Evolutionary conservation across 1,140 invertebrate species (phyloP).

Genomic region (Andrena cerasifolii): DNA sequence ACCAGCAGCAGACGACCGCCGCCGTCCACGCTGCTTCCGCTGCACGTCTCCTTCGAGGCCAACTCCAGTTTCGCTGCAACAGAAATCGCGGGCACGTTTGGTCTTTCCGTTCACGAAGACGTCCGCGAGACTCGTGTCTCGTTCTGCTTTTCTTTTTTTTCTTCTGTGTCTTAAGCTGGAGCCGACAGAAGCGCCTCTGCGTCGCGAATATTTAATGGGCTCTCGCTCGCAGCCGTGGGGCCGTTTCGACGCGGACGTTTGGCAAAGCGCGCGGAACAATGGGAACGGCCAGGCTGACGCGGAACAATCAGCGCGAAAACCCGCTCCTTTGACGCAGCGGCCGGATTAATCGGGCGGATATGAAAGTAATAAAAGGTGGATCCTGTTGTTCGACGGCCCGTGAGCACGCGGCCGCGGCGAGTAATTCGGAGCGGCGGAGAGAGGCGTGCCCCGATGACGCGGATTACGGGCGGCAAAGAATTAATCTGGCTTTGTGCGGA

Average conservation of each 20-base stretch:
- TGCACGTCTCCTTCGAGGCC: conserved; percentile 77
- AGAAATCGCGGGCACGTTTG: conserved; percentile 47
- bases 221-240: background rate
- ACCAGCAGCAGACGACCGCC: conserved; percentile 29
- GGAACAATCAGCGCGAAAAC: background rate
- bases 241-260: background rate
- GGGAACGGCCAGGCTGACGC: background rate
- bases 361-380: conserved; percentile 12
- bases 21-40: conserved; percentile 62
- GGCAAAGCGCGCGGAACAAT: background rate
- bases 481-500: conserved; percentile 1
- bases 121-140: too few species aligned
- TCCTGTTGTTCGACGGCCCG: background rate
- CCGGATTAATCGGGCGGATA: conserved; percentile 9
- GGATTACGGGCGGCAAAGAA: conserved; percentile 20
- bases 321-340: conserved; percentile 4
- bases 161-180: too few species aligned
- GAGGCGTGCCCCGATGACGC: background rate
- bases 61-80: conserved; percentile 79
- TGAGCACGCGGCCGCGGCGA: background rate
- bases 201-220: conserved; percentile 6
- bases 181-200: too few species aligned
- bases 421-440: background rate
- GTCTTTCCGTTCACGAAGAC: too few species aligned
- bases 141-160: too few species aligned